phyloP scores from a whole-genome alignment of 1,140 invertebrate genomes.

The Panulirus ornatus region DNA sequence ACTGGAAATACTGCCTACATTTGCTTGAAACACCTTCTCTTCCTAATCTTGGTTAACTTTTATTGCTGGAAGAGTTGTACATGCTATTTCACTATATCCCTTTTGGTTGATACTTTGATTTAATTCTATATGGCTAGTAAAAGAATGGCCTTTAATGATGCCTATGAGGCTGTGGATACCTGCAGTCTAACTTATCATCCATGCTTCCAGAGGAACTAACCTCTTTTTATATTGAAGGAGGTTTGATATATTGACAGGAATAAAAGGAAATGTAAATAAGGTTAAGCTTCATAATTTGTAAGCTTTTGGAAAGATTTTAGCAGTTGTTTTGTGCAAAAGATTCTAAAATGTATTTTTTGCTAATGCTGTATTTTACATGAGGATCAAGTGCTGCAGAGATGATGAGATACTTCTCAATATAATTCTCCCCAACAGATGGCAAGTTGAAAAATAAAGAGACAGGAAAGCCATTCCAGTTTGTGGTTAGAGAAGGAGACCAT shows the following conservation, averaged over 20 bases:
- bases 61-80: no score
- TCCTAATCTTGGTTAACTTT: no score
- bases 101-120: no score
- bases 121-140: no score
- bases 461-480: constrained; percentile 83
- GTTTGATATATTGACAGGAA: not conserved
- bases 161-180: no score
- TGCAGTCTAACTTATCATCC: no score
- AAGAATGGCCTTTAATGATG: no score
- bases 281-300: not conserved
- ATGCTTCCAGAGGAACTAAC: no score
- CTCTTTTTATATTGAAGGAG: no score
- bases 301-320: not conserved
- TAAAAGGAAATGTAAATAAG: not conserved
- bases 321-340: not conserved
- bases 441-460: constrained; percentile 76
- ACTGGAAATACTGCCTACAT: no score
- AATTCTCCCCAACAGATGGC: constrained; percentile 75
- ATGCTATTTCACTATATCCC: no score
- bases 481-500: constrained; percentile 81
- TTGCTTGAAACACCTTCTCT: no score
- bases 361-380: not conserved
- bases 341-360: constrained; percentile 46
- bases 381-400: not conserved
- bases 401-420: constrained; percentile 32